Conservation (phyloP, 1,140 invertebrate genomes). For the Sycophila sp. region DNA sequence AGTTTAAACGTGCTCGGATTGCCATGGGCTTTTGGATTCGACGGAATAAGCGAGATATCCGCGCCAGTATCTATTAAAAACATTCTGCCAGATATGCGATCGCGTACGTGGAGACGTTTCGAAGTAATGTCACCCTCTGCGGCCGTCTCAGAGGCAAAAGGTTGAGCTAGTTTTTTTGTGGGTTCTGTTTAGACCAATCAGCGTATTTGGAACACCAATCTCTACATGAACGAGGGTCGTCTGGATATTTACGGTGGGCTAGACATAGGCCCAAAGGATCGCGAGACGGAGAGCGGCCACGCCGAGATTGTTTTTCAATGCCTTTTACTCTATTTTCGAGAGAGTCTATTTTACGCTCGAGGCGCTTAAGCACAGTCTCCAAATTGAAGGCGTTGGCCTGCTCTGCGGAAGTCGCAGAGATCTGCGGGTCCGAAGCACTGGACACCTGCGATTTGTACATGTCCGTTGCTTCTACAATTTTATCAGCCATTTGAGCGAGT, state of each 20-base stretch:
- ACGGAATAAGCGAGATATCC: slow-evolving; percentile 33
- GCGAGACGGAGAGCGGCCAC: not conserved
- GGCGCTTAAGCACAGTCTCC: too few relatives aligned
- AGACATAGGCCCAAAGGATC: not conserved
- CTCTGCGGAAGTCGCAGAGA: too few relatives aligned
- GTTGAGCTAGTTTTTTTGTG: slow-evolving; percentile 35
- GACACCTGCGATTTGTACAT: too few relatives aligned
- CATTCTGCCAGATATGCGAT: not conserved
- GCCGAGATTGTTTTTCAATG: too few relatives aligned
- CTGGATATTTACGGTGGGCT: too few relatives aligned
- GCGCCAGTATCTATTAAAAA: slow-evolving; percentile 39
- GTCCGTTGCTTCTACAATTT: too few relatives aligned
- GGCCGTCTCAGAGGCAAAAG: slow-evolving; percentile 27
- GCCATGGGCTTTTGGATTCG: not conserved
- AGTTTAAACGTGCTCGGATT: slow-evolving; percentile 32
- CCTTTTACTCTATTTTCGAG: too few relatives aligned
- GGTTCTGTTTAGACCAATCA: slow-evolving; percentile 16
- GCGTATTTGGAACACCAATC: slow-evolving; percentile 33
- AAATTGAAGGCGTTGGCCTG: too few relatives aligned
- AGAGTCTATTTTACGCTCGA: too few relatives aligned
- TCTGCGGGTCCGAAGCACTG: too few relatives aligned
- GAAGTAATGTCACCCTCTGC: slow-evolving; percentile 40
- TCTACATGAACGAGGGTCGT: not conserved
- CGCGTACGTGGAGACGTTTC: slow-evolving; percentile 36
- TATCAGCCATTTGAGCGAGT: too few relatives aligned